A percentile compares a stretch with the other conserved stretches of the same genome.
Conservation (phyloP, 2,888 invertebrate species). For the Phalera bucephala region DNA sequence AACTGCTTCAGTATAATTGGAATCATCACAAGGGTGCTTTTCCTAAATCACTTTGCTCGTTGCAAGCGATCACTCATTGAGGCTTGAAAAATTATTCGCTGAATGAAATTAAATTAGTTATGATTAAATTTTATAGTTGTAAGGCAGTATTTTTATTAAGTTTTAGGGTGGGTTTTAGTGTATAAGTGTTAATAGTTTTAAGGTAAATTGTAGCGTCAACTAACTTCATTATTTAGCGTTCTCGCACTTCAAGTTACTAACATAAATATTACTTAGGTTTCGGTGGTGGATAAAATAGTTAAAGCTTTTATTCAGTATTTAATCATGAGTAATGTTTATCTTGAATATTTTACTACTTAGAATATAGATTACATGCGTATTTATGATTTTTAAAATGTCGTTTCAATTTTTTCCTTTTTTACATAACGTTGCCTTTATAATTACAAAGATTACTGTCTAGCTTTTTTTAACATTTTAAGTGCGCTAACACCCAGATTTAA, state of each 20-base stretch:
- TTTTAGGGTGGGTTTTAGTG: constrained; percentile 48
- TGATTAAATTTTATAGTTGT: constrained; percentile 32
- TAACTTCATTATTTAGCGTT: constrained; percentile 29
- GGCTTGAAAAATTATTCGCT: constrained; percentile 38
- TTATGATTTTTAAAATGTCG: constrained; percentile 50
- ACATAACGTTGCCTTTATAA: background rate
- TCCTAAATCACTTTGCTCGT: constrained; percentile 35
- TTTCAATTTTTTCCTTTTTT: constrained; percentile 43
- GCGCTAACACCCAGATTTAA: too few relatives aligned
- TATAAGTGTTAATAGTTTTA: constrained; percentile 63
- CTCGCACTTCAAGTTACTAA: constrained; percentile 53
- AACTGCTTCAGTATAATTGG: constrained; percentile 5
- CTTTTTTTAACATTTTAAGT: too few relatives aligned
- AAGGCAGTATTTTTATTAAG: constrained; percentile 41
- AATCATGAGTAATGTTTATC: constrained; percentile 66
- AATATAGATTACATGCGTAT: constrained; percentile 55
- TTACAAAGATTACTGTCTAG: too few relatives aligned
- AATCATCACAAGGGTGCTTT: constrained; percentile 34
- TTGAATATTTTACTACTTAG: constrained; percentile 58
- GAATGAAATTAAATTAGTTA: constrained; percentile 24
- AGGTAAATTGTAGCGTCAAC: constrained; percentile 32
- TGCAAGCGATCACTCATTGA: constrained; percentile 43
- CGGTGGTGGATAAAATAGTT: constrained; percentile 71
- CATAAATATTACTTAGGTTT: constrained; percentile 64
- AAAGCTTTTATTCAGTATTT: constrained; percentile 66